A percentile compares a stretch with the other conserved stretches of the same genome.
These are phyloP conservation scores for Amblyornis subalaris DNA, from an alignment of 2,113 vertebrate species.

Conservation along the genomic window DNA sequence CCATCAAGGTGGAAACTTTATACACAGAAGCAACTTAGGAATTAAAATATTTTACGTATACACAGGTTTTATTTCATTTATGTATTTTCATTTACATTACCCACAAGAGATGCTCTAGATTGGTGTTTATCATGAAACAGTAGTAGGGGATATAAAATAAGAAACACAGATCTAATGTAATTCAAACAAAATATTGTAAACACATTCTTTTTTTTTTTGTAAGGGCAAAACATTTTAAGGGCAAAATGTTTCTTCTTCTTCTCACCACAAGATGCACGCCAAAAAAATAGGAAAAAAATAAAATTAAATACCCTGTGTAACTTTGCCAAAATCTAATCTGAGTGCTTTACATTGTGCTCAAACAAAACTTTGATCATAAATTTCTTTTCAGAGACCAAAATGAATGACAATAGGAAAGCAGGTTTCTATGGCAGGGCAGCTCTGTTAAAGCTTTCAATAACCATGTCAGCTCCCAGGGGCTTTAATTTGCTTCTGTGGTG, in stretches of 20 bases:
- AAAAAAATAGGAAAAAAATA: background rate
- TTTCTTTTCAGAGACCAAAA: constrained; percentile 52
- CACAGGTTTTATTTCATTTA: background rate
- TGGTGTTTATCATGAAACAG: background rate
- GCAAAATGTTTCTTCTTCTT: background rate
- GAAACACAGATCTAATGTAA: background rate
- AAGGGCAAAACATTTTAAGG: background rate
- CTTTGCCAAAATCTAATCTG: background rate
- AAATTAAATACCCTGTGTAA: background rate
- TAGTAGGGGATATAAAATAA: background rate
- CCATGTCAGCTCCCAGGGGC: constrained; percentile 53
- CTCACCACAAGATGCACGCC: background rate
- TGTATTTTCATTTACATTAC: background rate
- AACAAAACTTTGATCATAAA: constrained; percentile 58
- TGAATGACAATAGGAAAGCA: constrained; percentile 53
- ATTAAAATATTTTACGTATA: background rate
- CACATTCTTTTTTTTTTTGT: background rate
- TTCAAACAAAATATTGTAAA: background rate
- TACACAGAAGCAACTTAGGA: background rate
- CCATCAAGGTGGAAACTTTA: background rate
- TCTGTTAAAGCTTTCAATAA: constrained; percentile 61
- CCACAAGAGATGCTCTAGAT: background rate
- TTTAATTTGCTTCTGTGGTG: constrained; percentile 61
- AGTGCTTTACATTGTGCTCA: background rate
- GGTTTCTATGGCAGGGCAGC: constrained; percentile 47